phyloP scores from a whole-genome alignment of 2,113 vertebrate species.

The Platysteira castanea region DNA sequence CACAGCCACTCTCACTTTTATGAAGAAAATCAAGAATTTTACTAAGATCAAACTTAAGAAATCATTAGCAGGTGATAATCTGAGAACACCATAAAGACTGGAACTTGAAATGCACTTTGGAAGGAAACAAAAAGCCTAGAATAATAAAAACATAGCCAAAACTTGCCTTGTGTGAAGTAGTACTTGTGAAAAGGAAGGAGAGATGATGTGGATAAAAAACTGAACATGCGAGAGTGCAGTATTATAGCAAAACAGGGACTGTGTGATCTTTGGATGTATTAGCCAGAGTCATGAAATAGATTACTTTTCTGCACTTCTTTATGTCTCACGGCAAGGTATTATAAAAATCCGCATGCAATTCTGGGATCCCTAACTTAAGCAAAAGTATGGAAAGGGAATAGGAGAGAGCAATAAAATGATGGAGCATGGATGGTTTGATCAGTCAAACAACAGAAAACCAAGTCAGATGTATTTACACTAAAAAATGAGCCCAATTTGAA shows the following conservation, averaged over 20 bases:
- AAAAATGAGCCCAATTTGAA: background rate
- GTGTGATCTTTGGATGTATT: background rate
- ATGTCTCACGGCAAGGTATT: background rate
- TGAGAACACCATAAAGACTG: background rate
- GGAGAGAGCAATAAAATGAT: background rate
- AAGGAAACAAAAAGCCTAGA: background rate
- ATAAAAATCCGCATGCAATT: background rate
- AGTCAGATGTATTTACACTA: background rate
- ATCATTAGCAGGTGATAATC: background rate
- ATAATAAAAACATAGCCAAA: background rate
- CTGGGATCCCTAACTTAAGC: background rate
- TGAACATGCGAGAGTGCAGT: background rate
- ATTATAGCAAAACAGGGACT: background rate
- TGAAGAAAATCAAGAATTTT: background rate
- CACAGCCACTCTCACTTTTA: background rate
- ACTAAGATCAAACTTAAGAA: background rate
- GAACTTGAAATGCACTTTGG: background rate
- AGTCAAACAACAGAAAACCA: background rate
- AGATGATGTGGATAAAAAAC: background rate
- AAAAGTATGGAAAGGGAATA: background rate
- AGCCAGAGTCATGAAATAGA: background rate
- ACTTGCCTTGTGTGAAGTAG: background rate
- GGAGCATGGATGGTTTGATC: background rate
- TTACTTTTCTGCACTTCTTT: background rate
- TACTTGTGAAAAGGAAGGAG: background rate